Percentiles rank a stretch among this genome's conserved stretches.
Conservation (phyloP, 2,888 invertebrate species). For the Serrognathus titanus region DNA sequence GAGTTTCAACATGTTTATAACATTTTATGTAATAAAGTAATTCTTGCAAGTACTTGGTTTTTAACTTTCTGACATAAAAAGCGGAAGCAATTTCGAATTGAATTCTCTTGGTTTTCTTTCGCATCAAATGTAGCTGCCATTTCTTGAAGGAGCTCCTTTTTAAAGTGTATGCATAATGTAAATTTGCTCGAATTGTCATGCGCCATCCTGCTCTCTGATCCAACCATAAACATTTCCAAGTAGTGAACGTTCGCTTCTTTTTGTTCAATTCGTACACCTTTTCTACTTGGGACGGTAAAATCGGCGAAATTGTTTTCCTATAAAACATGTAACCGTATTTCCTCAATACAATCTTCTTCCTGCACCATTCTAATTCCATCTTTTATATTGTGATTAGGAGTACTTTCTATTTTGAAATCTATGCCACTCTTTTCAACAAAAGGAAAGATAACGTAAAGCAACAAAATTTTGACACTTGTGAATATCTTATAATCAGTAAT, state of each 20-base stretch:
- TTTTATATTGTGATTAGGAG: too few relatives aligned
- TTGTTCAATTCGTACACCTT: conserved; percentile 22
- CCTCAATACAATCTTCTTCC: conserved; percentile 29
- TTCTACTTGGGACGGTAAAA: conserved; percentile 31
- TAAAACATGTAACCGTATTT: conserved; percentile 37
- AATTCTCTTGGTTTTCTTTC: conserved; percentile 21
- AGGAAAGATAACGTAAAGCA: too few relatives aligned
- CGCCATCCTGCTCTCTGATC: conserved; percentile 34
- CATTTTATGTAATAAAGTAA: conserved; percentile 10
- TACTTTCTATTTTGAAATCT: too few relatives aligned
- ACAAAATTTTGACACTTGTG: too few relatives aligned
- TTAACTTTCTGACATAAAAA: conserved; percentile 28
- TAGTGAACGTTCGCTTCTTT: conserved; percentile 25
- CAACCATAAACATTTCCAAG: conserved; percentile 31
- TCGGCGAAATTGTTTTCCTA: conserved; percentile 31
- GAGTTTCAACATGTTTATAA: conserved; percentile 4
- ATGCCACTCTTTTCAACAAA: too few relatives aligned
- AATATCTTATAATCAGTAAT: too few relatives aligned
- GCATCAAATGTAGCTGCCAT: conserved; percentile 28
- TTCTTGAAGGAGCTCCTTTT: conserved; percentile 26
- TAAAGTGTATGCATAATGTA: conserved; percentile 31
- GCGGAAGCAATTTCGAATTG: conserved; percentile 27
- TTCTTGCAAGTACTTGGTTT: conserved; percentile 17
- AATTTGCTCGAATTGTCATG: conserved; percentile 31
- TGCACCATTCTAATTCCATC: conserved; percentile 8